A percentile compares a stretch with the other conserved stretches of the same genome.
phyloP scores from a whole-genome alignment of 2,888 invertebrate species.

The Quadroppia sp. region DNA sequence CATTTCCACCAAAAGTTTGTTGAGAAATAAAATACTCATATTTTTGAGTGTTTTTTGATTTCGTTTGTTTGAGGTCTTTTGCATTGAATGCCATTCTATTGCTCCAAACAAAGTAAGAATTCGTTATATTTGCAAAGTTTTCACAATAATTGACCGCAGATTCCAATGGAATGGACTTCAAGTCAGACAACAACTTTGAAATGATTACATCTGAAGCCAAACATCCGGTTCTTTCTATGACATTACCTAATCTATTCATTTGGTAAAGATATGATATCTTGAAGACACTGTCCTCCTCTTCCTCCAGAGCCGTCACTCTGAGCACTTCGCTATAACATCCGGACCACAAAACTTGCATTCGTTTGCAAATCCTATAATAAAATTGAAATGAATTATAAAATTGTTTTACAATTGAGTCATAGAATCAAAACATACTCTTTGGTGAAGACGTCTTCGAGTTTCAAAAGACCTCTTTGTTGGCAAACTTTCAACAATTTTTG shows the following conservation, averaged over 20 bases:
- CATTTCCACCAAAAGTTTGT: conserved; percentile 64
- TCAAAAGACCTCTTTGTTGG: background rate
- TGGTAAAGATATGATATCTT: background rate
- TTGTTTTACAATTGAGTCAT: background rate
- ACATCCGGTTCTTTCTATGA: background rate
- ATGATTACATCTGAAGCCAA: conserved; percentile 14
- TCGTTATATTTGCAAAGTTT: conserved; percentile 9
- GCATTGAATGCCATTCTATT: background rate
- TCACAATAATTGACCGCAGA: conserved; percentile 10
- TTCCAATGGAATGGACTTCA: background rate
- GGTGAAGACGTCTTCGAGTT: background rate
- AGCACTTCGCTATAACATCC: conserved; percentile 33
- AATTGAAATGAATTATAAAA: background rate
- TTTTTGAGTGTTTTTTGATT: background rate
- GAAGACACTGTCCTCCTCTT: background rate
- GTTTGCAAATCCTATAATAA: background rate
- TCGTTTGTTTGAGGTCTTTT: background rate
- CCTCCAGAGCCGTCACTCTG: background rate
- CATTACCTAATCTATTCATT: background rate
- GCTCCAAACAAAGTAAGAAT: conserved; percentile 1
- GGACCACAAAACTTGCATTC: background rate
- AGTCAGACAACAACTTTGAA: background rate
- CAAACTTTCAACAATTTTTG: conserved; percentile 1
- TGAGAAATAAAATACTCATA: background rate
- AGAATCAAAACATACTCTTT: background rate